phyloP scores from a whole-genome alignment of 2,113 vertebrate species.

The Puffinus mauretanicus region DNA sequence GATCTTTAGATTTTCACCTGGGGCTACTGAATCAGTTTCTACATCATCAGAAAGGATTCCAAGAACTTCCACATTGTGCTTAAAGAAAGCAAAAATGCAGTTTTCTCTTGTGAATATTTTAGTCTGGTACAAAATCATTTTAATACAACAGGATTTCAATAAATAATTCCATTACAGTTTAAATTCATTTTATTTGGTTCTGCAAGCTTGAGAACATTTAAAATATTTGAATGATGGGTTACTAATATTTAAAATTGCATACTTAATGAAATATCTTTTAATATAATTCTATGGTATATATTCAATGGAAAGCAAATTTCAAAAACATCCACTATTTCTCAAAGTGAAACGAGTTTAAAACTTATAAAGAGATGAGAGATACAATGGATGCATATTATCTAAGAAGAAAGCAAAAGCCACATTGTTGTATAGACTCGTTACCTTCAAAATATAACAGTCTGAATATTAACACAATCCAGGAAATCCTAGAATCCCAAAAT shows the following conservation, averaged over 20 bases:
- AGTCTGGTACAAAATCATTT: not conserved
- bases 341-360: not conserved
- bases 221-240: not conserved
- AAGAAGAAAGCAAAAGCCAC: not conserved
- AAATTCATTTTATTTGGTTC: not conserved
- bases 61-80: conserved; percentile 98
- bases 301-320: not conserved
- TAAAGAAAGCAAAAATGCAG: conserved; percentile 19
- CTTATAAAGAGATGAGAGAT: not conserved
- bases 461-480: not conserved
- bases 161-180: not conserved
- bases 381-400: not conserved
- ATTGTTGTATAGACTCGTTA: not conserved
- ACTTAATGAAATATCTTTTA: not conserved
- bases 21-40: conserved; percentile 93
- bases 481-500: not conserved
- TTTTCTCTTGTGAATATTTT: not conserved
- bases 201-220: not conserved
- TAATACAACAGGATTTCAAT: not conserved
- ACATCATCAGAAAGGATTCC: conserved; percentile 96
- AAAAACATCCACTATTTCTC: not conserved
- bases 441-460: not conserved
- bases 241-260: not conserved
- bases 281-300: not conserved
- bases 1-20: conserved; percentile 97